These are phyloP conservation scores for Brachionus asplanchnoidis DNA, from an alignment of 1,140 invertebrate species.

Conservation along the genomic window DNA sequence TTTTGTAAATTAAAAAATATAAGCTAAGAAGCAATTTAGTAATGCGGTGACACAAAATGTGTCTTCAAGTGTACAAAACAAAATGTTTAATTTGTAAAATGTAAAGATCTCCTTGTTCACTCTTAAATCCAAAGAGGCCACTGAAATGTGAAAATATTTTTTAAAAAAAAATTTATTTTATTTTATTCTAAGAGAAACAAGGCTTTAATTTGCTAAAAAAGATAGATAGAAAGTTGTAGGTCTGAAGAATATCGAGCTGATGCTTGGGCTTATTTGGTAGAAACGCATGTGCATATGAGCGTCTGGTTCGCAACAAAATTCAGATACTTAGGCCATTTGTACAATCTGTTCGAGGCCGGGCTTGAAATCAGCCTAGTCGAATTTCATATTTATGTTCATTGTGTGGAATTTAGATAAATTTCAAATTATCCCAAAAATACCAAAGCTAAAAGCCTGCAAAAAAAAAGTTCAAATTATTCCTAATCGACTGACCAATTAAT, in stretches of 20 bases:
- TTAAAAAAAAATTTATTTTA: no score
- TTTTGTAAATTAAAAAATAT: no score
- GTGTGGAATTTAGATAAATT: conserved; percentile 2
- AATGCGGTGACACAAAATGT: no score
- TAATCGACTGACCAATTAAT: conserved; percentile 24
- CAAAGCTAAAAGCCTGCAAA: background rate
- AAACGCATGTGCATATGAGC: background rate
- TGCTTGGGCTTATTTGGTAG: background rate
- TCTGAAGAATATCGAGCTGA: background rate
- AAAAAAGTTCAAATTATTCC: conserved; percentile 14
- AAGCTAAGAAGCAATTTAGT: no score
- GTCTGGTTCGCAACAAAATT: background rate
- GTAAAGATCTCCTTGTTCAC: no score
- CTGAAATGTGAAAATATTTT: no score
- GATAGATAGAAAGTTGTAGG: no score
- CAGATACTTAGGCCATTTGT: background rate
- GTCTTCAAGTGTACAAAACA: no score
- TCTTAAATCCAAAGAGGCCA: no score
- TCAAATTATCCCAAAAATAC: conserved; percentile 15
- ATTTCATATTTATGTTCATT: background rate
- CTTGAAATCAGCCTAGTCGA: background rate
- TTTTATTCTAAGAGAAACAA: no score
- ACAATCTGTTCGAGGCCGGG: background rate
- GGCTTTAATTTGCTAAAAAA: no score
- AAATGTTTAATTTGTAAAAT: no score